A percentile compares a stretch with the other conserved stretches of the same genome.
Evolutionary conservation across 2,888 invertebrate genomes (phyloP).

Genomic region (Furcula furcula): DNA sequence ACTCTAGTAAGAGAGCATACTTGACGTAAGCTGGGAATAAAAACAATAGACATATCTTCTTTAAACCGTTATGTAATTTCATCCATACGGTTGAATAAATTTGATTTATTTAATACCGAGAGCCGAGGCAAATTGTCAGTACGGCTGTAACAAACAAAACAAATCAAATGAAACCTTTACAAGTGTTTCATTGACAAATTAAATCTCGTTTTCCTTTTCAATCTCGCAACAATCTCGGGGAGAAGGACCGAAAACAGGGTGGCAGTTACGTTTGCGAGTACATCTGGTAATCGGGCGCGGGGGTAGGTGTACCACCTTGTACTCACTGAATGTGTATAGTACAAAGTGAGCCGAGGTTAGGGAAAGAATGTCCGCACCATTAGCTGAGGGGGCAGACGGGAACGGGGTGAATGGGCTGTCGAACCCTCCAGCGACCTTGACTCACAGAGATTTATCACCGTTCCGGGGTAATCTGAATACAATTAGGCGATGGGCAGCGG

Average conservation of each 20-base stretch:
- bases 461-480: slow-evolving; percentile 77
- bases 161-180: slow-evolving; percentile 33
- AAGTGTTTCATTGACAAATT: slow-evolving; percentile 40
- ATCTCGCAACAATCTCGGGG: slow-evolving; percentile 33
- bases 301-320: slow-evolving; percentile 39
- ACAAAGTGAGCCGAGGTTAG: slow-evolving; percentile 52
- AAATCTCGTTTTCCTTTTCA: slow-evolving; percentile 41
- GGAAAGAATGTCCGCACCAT: slow-evolving; percentile 75
- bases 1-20: too few species aligned
- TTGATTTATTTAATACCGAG: slow-evolving; percentile 18
- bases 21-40: slow-evolving; percentile 9
- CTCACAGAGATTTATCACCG: slow-evolving; percentile 75
- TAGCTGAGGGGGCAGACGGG: slow-evolving; percentile 68
- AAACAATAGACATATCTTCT: slow-evolving; percentile 10
- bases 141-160: slow-evolving; percentile 25
- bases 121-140: slow-evolving; percentile 26
- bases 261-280: slow-evolving; percentile 40
- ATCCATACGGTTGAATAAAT: slow-evolving; percentile 21
- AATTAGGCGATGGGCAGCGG: slow-evolving; percentile 70
- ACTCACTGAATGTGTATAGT: slow-evolving; percentile 49
- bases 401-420: slow-evolving; percentile 77
- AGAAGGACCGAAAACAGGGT: slow-evolving; percentile 37
- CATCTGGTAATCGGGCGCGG: slow-evolving; percentile 37
- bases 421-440: slow-evolving; percentile 78
- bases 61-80: slow-evolving; percentile 19